Evolutionary conservation across 2,888 invertebrate genomes (phyloP).

Genomic region (Ametastegia equiseti): DNA sequence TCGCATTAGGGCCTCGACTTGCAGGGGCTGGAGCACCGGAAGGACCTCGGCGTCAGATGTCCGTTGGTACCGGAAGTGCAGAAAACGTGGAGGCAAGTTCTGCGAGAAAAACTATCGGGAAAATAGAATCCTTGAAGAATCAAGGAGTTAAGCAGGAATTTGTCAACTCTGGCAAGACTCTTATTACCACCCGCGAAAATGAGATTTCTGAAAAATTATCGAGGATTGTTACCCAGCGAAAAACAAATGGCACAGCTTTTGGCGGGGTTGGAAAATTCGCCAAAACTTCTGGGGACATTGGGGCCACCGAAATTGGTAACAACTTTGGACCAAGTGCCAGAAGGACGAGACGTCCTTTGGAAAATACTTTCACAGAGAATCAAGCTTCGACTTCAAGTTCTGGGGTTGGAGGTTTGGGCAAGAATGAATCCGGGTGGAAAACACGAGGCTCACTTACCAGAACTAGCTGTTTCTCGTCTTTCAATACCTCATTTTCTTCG

Average conservation of each 20-base stretch:
- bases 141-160: background rate
- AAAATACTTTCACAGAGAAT: background rate
- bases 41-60: background rate
- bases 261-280: conserved; percentile 58
- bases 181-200: conserved; percentile 55
- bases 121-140: background rate
- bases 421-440: conserved; percentile 1
- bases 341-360: conserved; percentile 6
- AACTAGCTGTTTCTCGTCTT: conserved; percentile 48
- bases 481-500: conserved; percentile 60
- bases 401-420: background rate
- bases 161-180: background rate
- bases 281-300: background rate
- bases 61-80: background rate
- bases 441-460: background rate
- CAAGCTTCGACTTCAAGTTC: background rate
- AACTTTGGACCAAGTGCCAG: conserved; percentile 22
- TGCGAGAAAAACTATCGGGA: background rate
- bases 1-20: conserved; percentile 59
- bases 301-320: background rate
- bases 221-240: conserved; percentile 66
- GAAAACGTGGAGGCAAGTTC: conserved; percentile 2
- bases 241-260: conserved; percentile 71
- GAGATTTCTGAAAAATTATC: conserved; percentile 72
- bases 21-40: background rate